Evolutionary conservation across 1,140 invertebrate genomes (phyloP), one percentile per base, ranked within the genome.

Genomic region (Microplitis mediator): DNA sequence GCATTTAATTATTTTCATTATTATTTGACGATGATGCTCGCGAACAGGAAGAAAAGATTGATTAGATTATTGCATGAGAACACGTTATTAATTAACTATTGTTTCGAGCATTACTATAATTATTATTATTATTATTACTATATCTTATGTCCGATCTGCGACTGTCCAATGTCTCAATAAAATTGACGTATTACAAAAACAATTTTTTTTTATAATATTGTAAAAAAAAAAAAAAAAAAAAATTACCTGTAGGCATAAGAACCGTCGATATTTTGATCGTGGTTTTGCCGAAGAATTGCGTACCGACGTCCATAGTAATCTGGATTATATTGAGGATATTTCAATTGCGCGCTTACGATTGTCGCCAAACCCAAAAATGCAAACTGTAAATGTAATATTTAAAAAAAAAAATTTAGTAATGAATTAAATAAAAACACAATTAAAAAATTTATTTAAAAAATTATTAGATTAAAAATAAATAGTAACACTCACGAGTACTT

Each of bases 231-330:
- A 9, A 36, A 34, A 36, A 52, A 36, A 13, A 63, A 14, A 34
- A 75, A 72, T 78, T 74, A 84, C 83, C 81, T 83, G 71, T 76
- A 84, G 52, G 78, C 76, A 69, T 84, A 85, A 67, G 81, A 79
- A 50, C 83, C 83, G 62, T 83, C 81, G 32, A 78, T 78, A 51
- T 77, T 72, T 16, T 76, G 74, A 60, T 83, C 79, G 16, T 84
- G 80, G 63, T 75, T 81, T 56, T 85, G 82, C 14, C 80, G 74
- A 36, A 85, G 67, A 65, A 85, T 85, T 39, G 81, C 81, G 68
- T 77, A 72, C 14, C 78, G 75, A 69, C 80, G 75, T 0, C 82
- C 80, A 65, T 81, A 82, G 52, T 81, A 81, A 75, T 80, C 74
- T 16, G 76, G 76, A 71, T 75, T 76, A 35, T 73, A 69, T 71